Conservation (phyloP, 2,888 invertebrate species). For the Unio pictorum region DNA sequence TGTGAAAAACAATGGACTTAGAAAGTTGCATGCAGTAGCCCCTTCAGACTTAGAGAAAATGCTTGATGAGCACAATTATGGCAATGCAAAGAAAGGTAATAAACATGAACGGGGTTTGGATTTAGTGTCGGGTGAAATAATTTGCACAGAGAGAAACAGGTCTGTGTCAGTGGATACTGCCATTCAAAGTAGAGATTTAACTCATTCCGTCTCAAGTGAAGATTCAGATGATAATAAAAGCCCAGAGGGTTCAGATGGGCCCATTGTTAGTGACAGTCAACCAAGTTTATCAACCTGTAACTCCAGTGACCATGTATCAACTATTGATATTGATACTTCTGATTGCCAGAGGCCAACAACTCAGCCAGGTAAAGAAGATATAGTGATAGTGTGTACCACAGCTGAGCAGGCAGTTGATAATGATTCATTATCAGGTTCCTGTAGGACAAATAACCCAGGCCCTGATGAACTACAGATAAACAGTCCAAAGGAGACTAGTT, state of each 20-base stretch:
- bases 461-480: no score
- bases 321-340: no score
- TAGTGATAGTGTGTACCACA: no score
- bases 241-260: no score
- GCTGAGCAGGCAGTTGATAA: no score
- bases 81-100: conserved; percentile 36
- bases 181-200: background rate
- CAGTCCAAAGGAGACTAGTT: no score
- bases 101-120: conserved; percentile 12
- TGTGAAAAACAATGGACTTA: conserved; percentile 21
- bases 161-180: background rate
- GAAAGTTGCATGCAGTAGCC: conserved; percentile 22
- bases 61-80: conserved; percentile 56
- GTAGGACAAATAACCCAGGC: no score
- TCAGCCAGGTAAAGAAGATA: no score
- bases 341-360: conserved; percentile 6
- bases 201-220: background rate
- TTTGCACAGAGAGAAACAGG: background rate
- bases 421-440: no score
- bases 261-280: no score
- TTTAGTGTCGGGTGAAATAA: background rate
- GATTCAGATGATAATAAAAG: conserved; percentile 2
- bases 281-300: no score
- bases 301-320: no score
- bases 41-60: conserved; percentile 48